Conservation (phyloP, 2,113 vertebrate species). For the Corythaixoides concolor region DNA sequence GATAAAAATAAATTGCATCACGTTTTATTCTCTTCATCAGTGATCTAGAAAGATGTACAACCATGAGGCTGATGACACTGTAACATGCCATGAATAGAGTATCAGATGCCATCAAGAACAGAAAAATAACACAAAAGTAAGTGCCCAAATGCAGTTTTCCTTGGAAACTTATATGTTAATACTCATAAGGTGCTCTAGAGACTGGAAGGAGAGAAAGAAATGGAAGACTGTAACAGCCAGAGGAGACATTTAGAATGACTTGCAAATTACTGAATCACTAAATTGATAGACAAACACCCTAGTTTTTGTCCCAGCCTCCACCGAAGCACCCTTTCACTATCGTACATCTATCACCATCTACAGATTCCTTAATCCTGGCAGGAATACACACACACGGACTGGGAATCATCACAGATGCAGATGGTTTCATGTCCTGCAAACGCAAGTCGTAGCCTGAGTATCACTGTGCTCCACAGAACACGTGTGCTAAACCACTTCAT, state of each 20-base stretch:
- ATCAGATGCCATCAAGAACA: background rate
- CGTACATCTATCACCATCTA: background rate
- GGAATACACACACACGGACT: background rate
- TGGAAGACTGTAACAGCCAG: background rate
- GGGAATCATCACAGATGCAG: background rate
- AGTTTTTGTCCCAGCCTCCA: background rate
- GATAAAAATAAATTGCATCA: background rate
- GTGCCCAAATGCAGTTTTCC: background rate
- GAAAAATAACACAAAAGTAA: background rate
- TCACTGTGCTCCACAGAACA: background rate
- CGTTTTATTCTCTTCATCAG: background rate
- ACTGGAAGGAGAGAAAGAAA: background rate
- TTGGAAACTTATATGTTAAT: background rate
- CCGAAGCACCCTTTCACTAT: background rate
- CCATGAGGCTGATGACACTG: background rate
- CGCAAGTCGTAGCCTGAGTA: rapidly evolving
- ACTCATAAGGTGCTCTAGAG: background rate
- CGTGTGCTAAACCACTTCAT: background rate
- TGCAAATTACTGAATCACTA: background rate
- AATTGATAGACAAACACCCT: background rate
- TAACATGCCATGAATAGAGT: background rate
- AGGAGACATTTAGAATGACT: background rate
- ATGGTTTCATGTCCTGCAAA: background rate
- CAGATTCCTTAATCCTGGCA: background rate
- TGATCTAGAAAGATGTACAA: background rate